These are phyloP conservation scores for Galeopterus variegatus DNA, from an alignment of 2,113 vertebrate species.

Conservation along the genomic window DNA sequence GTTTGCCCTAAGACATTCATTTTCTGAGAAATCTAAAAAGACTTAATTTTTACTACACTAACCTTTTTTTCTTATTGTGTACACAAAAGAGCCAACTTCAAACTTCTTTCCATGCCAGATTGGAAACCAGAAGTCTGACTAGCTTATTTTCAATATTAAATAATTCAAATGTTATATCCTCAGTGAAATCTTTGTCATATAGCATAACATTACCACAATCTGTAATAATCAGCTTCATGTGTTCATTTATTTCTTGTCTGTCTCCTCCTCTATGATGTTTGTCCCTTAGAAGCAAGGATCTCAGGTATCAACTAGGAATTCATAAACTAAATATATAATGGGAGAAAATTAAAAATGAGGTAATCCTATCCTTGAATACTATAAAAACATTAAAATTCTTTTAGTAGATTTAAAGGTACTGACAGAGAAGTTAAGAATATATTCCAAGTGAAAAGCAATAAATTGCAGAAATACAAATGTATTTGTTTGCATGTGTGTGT, in stretches of 20 bases:
- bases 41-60: not conserved
- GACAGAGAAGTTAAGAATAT: not conserved
- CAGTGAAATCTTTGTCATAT: not conserved
- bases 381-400: not conserved
- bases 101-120: not conserved
- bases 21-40: not conserved
- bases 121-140: not conserved
- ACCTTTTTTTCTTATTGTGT: not conserved
- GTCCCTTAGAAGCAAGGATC: not conserved
- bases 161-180: not conserved
- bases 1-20: not conserved
- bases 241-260: not conserved
- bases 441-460: not conserved
- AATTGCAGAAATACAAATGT: not conserved
- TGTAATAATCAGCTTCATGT: not conserved
- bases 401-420: not conserved
- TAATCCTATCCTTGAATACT: not conserved
- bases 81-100: not conserved
- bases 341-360: not conserved
- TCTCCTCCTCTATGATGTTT: not conserved
- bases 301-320: not conserved
- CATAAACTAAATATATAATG: not conserved
- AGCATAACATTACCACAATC: not conserved
- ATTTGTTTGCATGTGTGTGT: not conserved
- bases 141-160: not conserved